A percentile compares a stretch with the other conserved stretches of the same genome.
phyloP scores from a whole-genome alignment of 2,797 vertebrate genomes.

The Gymnothorax javanicus region DNA sequence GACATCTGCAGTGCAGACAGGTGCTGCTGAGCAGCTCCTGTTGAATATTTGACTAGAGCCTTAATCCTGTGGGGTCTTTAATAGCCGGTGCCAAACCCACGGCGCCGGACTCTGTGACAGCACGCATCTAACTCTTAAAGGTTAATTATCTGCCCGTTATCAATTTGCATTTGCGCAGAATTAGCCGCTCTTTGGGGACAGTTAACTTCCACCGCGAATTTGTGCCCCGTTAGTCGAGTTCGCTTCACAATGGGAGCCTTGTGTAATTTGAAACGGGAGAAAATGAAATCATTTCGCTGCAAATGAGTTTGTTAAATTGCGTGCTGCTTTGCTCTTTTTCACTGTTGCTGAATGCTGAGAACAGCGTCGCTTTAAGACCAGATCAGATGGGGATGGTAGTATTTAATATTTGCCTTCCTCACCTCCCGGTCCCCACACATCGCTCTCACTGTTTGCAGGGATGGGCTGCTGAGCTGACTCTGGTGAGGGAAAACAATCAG shows the following conservation, averaged over 20 bases:
- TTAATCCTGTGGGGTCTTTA: background rate
- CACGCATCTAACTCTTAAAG: background rate
- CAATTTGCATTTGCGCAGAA: slow-evolving; percentile 13
- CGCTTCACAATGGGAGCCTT: background rate
- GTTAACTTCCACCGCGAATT: slow-evolving; percentile 17
- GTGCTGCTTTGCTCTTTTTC: slow-evolving; percentile 3
- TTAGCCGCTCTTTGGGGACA: slow-evolving; percentile 24
- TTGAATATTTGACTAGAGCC: background rate
- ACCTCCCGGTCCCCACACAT: background rate
- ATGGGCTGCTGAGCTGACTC: background rate
- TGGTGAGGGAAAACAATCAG: slow-evolving; percentile 2
- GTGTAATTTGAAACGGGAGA: slow-evolving; percentile 4
- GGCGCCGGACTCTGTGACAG: background rate
- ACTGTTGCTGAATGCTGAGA: background rate
- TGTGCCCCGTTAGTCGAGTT: background rate
- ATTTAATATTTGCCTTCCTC: slow-evolving; percentile 17
- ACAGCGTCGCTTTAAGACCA: background rate
- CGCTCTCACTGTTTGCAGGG: background rate
- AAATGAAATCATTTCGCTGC: slow-evolving; percentile 17
- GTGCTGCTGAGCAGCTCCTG: background rate
- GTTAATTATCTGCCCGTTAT: slow-evolving; percentile 31
- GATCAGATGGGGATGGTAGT: slow-evolving; percentile 6
- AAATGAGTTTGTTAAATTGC: slow-evolving; percentile 25
- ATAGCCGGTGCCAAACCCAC: background rate
- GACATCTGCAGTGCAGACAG: background rate